Evolutionary conservation across 2,888 invertebrate species (phyloP), one percentile per base, ranked within the genome.

Genomic region (Maniola hyperantus): DNA sequence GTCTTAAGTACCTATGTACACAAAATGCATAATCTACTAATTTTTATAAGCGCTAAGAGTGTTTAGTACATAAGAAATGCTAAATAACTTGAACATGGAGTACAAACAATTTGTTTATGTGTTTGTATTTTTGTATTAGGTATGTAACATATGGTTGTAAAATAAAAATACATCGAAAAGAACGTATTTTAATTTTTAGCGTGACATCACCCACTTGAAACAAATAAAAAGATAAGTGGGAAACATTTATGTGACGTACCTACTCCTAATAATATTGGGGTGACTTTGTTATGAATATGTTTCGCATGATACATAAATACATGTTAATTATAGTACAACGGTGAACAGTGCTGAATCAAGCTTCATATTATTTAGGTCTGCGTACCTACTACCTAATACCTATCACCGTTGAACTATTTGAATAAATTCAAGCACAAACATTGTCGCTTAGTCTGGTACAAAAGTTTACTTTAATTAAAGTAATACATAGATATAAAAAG

Each of bases 51-150:
- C 15, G 59, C 33, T 59, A 26, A 15, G 44, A 44, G 15, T 48
- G 59, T 59, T 48, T 59, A 48, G 33, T 46, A 34, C 34, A 15
- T 57, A 57, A 42, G 57, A 8, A 20, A 20, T 11, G 10, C 13
- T 51, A 51, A 51, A 13, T 51, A 51, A 26, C 20, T 57, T 42
- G 57, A 57, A 39, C 42, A 2, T 20, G 42, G 13, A 57, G 57
- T 57, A 57, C 57, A 57, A 57, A 42, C 18, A 39, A 18, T 57
- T 18, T 55, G 39, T 42, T n/a, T 33, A n/a, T 39, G 39, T 18
- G 39, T n/a, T 55, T 11, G 10, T 39, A 18, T 39, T 55, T 55
- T 55, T 54, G 8, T 8, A 20, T 50, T 39, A n/a, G n/a, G n/a
- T n/a, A 7, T 50, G 5, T 50, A 15, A 46, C 15, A 18, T 46